Evolutionary conservation across 2,888 invertebrate species (phyloP), one percentile per base, ranked within the genome.

Genomic region (Laspeyria flexula): DNA sequence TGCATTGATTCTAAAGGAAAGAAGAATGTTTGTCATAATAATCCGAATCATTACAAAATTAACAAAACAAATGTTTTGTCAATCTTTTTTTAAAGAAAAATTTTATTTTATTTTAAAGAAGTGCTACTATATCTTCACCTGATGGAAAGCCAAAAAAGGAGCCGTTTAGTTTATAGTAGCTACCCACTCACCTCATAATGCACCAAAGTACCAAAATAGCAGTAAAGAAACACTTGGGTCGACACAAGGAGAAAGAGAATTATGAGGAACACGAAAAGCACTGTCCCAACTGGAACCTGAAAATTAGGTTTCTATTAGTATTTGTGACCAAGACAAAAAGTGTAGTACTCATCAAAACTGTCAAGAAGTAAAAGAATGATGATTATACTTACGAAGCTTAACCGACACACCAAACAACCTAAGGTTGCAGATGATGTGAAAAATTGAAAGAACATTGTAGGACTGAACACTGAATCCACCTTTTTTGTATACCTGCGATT

Each of bases 191-290:
- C 83, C 76, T 83, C 82, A 31, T 69, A 58, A 37, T 76, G 60
- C 0, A 83, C 65, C 6, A 72, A 43, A 43, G 73, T 75, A 18
- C 81, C 84, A 27, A 64, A 80, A 44, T 69, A 80, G 34, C 83
- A 83, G 39, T 74, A 82, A 0, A 83, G 3, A 18, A 79, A 74
- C 9, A 77, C 65, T 63, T 83, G 77, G 0, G 34, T 23, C 41
- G 71, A 40, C 7, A 77, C 12, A 0, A 71, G 0, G 0, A 49
- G 0, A 9, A 73, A 43, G 6, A 75, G n/a, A 0, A 47, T 0
- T 1, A 53, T 0, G 13, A 72, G 21, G 31, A 74, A 77, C 1
- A 64, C 3, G 43, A 79, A 77, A 11, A 58, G 41, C 0, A 74
- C 41, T 0, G 76, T 72, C 1, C 55, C 12, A 1, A 72, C 37